Percentiles rank a stretch among this genome's conserved stretches.
phyloP scores from a whole-genome alignment of 1,140 invertebrate genomes.

The Heliconius nattereri region DNA sequence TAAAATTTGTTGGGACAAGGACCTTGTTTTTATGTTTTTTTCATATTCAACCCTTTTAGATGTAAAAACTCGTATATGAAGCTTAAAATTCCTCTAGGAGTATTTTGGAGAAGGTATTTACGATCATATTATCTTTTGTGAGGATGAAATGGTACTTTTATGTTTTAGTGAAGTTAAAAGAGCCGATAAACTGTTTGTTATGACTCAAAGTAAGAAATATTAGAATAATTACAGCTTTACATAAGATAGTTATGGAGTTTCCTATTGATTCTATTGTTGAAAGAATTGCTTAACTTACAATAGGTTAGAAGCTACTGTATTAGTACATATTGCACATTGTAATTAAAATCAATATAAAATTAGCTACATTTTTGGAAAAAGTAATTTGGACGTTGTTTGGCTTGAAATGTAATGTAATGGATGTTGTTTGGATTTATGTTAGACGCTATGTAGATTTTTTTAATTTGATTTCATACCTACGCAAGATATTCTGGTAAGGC shows the following conservation, averaged over 20 bases:
- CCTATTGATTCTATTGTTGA: not conserved
- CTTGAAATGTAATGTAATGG: too few species aligned
- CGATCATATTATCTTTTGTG: conserved; percentile 61
- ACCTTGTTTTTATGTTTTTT: conserved; percentile 61
- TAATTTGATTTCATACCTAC: too few species aligned
- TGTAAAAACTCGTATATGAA: conserved; percentile 48
- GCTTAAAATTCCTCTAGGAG: conserved; percentile 60
- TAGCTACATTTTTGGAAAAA: too few species aligned
- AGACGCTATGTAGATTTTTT: too few species aligned
- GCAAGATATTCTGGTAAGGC: too few species aligned
- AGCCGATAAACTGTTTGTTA: conserved; percentile 31
- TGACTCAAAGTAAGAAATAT: conserved; percentile 27
- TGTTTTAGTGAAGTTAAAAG: conserved; percentile 38
- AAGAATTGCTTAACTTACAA: not conserved
- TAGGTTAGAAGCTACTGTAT: not conserved
- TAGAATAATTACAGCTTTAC: not conserved
- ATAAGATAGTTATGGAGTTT: not conserved
- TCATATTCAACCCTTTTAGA: conserved; percentile 61
- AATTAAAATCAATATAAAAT: too few species aligned
- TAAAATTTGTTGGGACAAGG: conserved; percentile 67
- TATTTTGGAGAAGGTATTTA: conserved; percentile 62
- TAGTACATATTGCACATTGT: too few species aligned
- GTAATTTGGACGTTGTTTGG: too few species aligned
- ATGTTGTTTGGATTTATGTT: too few species aligned
- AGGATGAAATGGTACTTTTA: conserved; percentile 42